phyloP scores from a whole-genome alignment of 2,888 invertebrate genomes.

The Dolomedes plantarius region DNA sequence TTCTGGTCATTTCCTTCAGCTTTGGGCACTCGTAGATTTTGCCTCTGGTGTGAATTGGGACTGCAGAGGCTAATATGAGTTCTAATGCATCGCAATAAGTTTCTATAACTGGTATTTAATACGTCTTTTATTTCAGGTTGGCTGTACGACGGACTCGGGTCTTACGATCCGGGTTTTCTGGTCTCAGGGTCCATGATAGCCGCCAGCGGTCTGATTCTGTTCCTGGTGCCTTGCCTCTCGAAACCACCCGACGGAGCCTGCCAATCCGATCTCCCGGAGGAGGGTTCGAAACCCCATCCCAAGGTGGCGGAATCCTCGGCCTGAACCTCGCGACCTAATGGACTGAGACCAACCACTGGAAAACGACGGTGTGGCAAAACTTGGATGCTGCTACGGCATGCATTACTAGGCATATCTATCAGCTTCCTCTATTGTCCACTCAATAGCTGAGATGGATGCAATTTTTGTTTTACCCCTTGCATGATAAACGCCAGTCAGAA shows the following conservation, averaged over 20 bases:
- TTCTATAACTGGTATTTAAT: too few species aligned
- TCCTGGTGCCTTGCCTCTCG: slow-evolving; percentile 82
- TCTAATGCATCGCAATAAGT: too few species aligned
- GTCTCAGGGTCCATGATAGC: slow-evolving; percentile 91
- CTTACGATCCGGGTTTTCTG: slow-evolving; percentile 91
- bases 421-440: too few species aligned
- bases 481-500: too few species aligned
- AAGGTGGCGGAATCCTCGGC: slow-evolving; percentile 41
- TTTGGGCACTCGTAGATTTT: too few species aligned
- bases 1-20: too few species aligned
- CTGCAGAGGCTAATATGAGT: too few species aligned
- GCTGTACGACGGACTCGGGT: slow-evolving; percentile 85
- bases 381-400: neutral
- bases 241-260: slow-evolving; percentile 17
- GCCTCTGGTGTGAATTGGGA: too few species aligned
- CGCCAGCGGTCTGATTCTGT: slow-evolving; percentile 91
- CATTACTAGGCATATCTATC: too few species aligned
- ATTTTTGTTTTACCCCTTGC: too few species aligned
- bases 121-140: slow-evolving; percentile 83
- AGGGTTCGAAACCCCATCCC: slow-evolving; percentile 6
- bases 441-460: too few species aligned
- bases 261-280: slow-evolving; percentile 14
- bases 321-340: neutral
- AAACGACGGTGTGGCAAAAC: neutral
- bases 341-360: neutral